Conservation (phyloP, 1,140 invertebrate genomes). For the Muscidifurax raptorellus region DNA sequence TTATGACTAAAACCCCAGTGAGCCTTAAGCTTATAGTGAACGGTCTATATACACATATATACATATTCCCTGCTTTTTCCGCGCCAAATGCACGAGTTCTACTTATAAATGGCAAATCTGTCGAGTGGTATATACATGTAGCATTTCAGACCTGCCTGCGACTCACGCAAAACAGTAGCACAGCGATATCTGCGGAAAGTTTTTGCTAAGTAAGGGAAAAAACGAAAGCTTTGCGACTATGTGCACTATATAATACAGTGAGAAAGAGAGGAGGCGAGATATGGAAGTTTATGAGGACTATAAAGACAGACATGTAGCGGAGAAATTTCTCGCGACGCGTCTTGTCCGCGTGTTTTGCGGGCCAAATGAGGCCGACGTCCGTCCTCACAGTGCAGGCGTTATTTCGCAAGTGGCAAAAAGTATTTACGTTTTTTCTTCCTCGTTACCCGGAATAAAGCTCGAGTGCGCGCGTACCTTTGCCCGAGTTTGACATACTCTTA, state of each 20-base stretch:
- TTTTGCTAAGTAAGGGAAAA: constrained; percentile 10
- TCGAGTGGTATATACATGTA: background rate
- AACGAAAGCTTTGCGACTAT: background rate
- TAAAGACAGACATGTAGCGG: background rate
- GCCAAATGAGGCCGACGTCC: background rate
- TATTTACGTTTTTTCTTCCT: constrained; percentile 26
- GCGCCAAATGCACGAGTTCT: background rate
- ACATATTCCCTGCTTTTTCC: no score
- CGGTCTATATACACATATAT: no score
- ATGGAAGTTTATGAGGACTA: background rate
- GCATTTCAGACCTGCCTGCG: background rate
- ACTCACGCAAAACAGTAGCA: background rate
- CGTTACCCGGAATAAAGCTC: background rate
- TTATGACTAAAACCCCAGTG: no score
- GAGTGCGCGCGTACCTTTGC: background rate
- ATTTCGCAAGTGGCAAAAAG: constrained; percentile 6
- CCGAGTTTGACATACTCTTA: background rate
- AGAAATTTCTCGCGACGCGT: background rate
- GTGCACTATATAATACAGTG: background rate
- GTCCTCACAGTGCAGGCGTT: background rate
- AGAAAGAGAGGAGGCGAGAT: background rate
- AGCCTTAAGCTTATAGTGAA: no score
- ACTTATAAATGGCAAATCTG: background rate
- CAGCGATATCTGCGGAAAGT: background rate
- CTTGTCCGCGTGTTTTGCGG: background rate